Evolutionary conservation across 2,113 vertebrate genomes (phyloP), one percentile per base, ranked within the genome.

Genomic region (Macquaria ambigua): DNA sequence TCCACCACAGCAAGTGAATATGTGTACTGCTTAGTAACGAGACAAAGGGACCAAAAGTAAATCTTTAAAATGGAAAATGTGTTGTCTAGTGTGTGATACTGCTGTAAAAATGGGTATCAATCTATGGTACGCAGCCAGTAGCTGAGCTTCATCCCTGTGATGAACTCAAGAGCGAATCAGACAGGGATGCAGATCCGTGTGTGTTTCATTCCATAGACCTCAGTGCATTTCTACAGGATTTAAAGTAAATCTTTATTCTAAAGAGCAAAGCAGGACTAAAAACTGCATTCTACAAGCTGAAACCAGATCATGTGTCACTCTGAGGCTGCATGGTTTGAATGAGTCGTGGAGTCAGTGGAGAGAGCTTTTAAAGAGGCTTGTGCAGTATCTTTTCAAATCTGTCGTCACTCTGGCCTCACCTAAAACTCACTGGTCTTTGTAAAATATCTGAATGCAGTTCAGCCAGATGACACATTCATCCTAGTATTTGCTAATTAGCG

Each of bases 301-400:
- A 37, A 10, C 18, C 23, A 72, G 48, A 56, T 14, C 2, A 16
- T 7, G 50, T 9, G 15, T 66, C n/a, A 21, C 25, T 62, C 18
- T 50, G 31, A 76, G 28, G 31, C 20, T 64, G 61, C 15, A 37
- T 39, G 10, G 31, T 58, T 41, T 70, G 50, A 81, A 71, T 68
- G 14, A 50, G n/a, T 8, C 2, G 2, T 31, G 8, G 25, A 48
- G 37, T 72, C 37, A 58, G 39, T 3, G 11, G 3, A 70, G 64
- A 75, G 43, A 62, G 25, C 63, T 56, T 67, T 56, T 5, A 75
- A 11, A 11, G 12, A 55, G 28, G 34, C 23, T 11, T 20, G 48
- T 5, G 21, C 58, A 10, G 6, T 28, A 15, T 52, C 52, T 58
- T 59, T 59, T 64, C 41, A 72, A 20, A n/a, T 58, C 50, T 50